Percentiles rank a stretch among this genome's conserved stretches.
Evolutionary conservation across 2,888 invertebrate genomes (phyloP).

Genomic region (Tenthredo livida): DNA sequence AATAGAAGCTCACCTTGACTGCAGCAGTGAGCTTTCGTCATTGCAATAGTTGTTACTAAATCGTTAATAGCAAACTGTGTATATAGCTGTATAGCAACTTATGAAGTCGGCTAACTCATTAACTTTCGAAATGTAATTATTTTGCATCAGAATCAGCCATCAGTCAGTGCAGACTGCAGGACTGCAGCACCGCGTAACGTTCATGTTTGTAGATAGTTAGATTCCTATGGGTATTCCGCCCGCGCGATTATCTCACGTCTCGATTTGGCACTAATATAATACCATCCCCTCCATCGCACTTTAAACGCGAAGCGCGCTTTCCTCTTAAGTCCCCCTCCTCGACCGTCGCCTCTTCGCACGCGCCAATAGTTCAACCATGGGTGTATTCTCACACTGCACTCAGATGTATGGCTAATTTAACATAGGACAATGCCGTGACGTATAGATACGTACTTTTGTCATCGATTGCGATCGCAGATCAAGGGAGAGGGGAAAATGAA

Average conservation of each 20-base stretch:
- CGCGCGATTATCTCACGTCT: slow-evolving; percentile 51
- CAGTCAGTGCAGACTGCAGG: neutral
- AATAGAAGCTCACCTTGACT: neutral
- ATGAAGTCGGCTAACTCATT: slow-evolving; percentile 7
- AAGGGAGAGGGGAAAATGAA: neutral
- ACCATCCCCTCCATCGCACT: slow-evolving; percentile 7
- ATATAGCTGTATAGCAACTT: neutral
- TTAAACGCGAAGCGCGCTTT: slow-evolving; percentile 10
- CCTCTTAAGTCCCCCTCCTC: neutral
- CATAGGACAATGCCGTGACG: neutral
- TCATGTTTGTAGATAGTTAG: neutral
- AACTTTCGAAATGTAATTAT: slow-evolving; percentile 25
- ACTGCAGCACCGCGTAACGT: neutral
- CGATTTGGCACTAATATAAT: slow-evolving; percentile 39
- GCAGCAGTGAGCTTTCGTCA: neutral
- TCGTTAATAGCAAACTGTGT: neutral
- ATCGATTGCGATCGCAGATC: too few species aligned
- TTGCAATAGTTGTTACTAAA: slow-evolving; percentile 24
- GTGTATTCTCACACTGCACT: slow-evolving; percentile 19
- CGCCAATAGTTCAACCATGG: slow-evolving; percentile 26
- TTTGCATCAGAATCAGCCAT: neutral
- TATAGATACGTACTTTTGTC: neutral
- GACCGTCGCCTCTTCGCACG: slow-evolving; percentile 35
- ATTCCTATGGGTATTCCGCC: slow-evolving; percentile 29
- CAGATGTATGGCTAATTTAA: neutral